A percentile compares a stretch with the other conserved stretches of the same genome.
Conservation (phyloP, 1,140 invertebrate species). For the Teleogryllus occipitalis region DNA sequence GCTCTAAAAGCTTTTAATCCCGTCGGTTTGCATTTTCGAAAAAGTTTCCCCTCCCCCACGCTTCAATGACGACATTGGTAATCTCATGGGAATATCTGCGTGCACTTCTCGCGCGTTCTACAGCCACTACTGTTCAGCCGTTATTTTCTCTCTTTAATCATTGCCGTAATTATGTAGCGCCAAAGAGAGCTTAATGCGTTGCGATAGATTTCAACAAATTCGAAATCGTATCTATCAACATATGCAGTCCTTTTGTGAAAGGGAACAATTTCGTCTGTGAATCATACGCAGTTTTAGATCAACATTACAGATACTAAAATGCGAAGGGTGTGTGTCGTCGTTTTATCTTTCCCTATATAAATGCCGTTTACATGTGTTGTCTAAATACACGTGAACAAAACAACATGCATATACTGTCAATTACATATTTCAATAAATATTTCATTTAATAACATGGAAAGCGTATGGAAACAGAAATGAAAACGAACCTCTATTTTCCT, state of each 20-base stretch:
- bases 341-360: too few species aligned
- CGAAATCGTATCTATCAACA: neutral
- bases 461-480: too few species aligned
- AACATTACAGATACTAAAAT: too few species aligned
- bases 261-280: neutral
- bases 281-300: neutral
- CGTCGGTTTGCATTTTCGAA: neutral
- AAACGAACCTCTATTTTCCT: too few species aligned
- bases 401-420: too few species aligned
- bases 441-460: too few species aligned
- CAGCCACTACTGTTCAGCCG: neutral
- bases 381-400: too few species aligned
- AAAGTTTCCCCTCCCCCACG: neutral
- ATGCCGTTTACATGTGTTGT: too few species aligned
- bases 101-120: neutral
- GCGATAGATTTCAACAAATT: neutral
- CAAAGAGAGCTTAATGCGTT: neutral
- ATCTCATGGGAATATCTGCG: slow-evolving; percentile 3
- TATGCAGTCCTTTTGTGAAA: neutral
- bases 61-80: neutral
- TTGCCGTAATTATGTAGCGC: neutral
- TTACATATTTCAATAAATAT: too few species aligned
- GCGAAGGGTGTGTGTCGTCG: too few species aligned
- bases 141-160: neutral
- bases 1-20: neutral